These are phyloP conservation scores for Agraylea sexmaculata DNA, from an alignment of 1,140 invertebrate genomes.

Conservation along the genomic window DNA sequence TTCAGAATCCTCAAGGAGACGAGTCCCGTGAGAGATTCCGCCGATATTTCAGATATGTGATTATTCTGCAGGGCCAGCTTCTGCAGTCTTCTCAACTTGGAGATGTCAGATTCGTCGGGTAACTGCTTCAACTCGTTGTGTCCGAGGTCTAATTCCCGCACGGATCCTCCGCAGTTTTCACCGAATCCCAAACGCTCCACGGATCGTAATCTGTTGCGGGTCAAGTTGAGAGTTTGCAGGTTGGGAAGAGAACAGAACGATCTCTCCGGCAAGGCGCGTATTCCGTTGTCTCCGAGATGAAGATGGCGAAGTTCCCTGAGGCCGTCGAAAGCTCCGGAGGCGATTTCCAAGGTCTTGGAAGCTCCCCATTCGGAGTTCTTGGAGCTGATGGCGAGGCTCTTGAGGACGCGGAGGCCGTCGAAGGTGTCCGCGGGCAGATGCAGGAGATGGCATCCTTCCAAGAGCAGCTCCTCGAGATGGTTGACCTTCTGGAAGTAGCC, in stretches of 20 bases:
- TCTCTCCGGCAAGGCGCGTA: conserved; percentile 59
- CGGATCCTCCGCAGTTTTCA: conserved; percentile 42
- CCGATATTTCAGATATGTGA: conserved; percentile 65
- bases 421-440: conserved; percentile 65
- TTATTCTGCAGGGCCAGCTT: conserved; percentile 72
- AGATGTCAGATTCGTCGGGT: conserved; percentile 57
- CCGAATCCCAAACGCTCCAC: conserved; percentile 60
- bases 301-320: conserved; percentile 64
- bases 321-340: conserved; percentile 53
- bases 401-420: conserved; percentile 61
- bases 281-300: conserved; percentile 72
- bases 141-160: conserved; percentile 66
- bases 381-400: conserved; percentile 59
- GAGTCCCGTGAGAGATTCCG: conserved; percentile 62
- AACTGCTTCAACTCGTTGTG: conserved; percentile 61
- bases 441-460: conserved; percentile 70
- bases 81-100: conserved; percentile 59
- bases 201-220: conserved; percentile 63
- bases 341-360: conserved; percentile 57
- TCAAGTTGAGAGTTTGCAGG: conserved; percentile 72
- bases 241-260: conserved; percentile 66
- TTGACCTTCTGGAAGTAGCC: conserved; percentile 60
- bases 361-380: conserved; percentile 65
- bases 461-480: conserved; percentile 57
- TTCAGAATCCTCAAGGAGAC: conserved; percentile 66